Base-by-base conservation (phyloP, 2,888 invertebrate genomes). In the Deladenus siricidicola region DNA sequence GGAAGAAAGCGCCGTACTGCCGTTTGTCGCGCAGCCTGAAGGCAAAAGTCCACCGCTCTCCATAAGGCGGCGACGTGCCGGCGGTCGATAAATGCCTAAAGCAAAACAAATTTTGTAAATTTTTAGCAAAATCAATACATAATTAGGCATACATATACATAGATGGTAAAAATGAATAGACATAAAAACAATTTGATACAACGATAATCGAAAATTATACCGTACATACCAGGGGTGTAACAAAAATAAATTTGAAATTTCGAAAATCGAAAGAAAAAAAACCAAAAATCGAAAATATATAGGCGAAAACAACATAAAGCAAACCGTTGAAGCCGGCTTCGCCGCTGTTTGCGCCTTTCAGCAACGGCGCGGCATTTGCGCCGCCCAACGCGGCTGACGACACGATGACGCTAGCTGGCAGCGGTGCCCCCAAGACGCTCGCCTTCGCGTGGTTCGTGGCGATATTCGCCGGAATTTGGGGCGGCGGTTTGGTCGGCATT, bases 401-500 rank as follows among this genome's bases (percentile, higher is more conserved):
- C 39, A 14, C 8, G 14, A 6, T 34, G 14, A 34, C 39, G 39
- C 6, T 10, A 34, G 14, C 8, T 10, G 39, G 39, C 39, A 14
- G 39, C 6, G 39, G 39, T 14, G 14, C 39, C 14, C 6, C 14
- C 14, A 34, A 34, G 6, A 14, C 6, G 39, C 8, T 10, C 14
- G 39, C 6, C 14, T 34, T 34, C 39, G 39, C 14, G 6, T 6
- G 8, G 6, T 6, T 34, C 8, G 8, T 34, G 42, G 23, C 29
- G 34, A 42, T 21, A 21, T 24, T 29, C 34, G 44, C 58, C 52
- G 45, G 45, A 14, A 45, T 56, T 50, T 62, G 64, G 4, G 75
- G 73, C 34, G 75, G 75, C 24, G 73, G 74, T 45, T 70, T 70
- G 29, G 68, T 67, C 4, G 73, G 70, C 39, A 66, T 65, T 39